Conservation (phyloP, 2,888 invertebrate genomes). For the Cataglyphis cursor region DNA sequence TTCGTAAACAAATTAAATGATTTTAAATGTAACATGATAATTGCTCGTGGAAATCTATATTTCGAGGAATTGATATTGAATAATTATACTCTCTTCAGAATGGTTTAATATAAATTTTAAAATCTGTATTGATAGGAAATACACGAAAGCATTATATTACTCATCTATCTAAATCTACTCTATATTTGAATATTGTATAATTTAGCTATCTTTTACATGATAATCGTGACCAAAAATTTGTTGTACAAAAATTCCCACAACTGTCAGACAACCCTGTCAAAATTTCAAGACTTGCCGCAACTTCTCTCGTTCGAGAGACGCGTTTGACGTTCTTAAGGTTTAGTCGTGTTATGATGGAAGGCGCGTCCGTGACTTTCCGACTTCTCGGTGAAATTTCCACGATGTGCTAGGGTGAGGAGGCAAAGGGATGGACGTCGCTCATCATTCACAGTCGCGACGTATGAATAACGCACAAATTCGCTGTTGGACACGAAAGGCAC, state of each 20-base stretch:
- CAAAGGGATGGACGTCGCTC: constrained; percentile 69
- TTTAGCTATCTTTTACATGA: not conserved
- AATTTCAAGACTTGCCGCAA: constrained; percentile 14
- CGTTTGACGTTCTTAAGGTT: constrained; percentile 12
- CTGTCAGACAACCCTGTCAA: not conserved
- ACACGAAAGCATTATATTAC: not conserved
- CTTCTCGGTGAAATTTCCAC: constrained; percentile 48
- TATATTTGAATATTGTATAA: not conserved
- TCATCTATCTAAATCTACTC: not conserved
- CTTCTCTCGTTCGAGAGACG: not conserved
- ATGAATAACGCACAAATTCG: constrained; percentile 81
- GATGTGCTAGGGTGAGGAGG: constrained; percentile 29
- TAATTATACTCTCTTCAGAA: not conserved
- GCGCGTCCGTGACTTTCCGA: constrained; percentile 50
- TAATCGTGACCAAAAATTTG: not conserved
- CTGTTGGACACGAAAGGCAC: constrained; percentile 59
- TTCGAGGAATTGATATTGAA: not conserved
- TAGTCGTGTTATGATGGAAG: constrained; percentile 54
- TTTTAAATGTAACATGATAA: not conserved
- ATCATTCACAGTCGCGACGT: constrained; percentile 78
- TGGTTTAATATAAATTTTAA: not conserved
- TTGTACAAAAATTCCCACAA: not conserved
- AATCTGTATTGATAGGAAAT: not conserved
- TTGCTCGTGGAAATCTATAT: not conserved
- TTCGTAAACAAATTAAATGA: not conserved